Base-by-base conservation (phyloP, 2,888 invertebrate genomes). In the Periphyllus acericola region DNA sequence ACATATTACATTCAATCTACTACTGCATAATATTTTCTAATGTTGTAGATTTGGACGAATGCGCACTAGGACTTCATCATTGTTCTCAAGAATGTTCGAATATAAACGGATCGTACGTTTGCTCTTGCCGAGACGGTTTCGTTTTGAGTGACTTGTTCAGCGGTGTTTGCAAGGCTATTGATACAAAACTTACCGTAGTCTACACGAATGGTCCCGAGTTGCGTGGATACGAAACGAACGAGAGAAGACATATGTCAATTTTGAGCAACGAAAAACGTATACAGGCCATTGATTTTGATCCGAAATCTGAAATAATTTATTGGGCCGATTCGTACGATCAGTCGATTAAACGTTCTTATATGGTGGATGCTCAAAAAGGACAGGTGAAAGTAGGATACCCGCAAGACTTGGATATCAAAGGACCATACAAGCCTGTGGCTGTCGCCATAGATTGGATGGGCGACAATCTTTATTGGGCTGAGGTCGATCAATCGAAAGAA, bases 71-170 rank as follows among this genome's bases (percentile, higher is more conserved):
- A 88, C 93, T 93, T 40, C 96, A 97, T 92, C 95, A 96, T 89
- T 99, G 99, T 92, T 97, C 98, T 1, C 99, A 99, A 91, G 93
- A 96, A 68, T 99, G 99, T 91, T 94, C 94, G 86, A 99, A 99
- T 92, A 92, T 97, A 81, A 98, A 99, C 91, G 99, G 99, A 52
- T 95, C 95, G 0, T 97, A 95, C 91, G 94, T 95, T 87, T 99
- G 99, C 91, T 94, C 94, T 40, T 99, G 99, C 90, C 93, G 95
- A 14, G 94, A 95, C 1, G 97, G 97, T 1, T 98, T 97, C 92
- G 92, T 94, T 89, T 92, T 96, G 60, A 94, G 95, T 0, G 96
- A 96, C 90, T 94, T 93, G 75, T 92, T 95, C 89, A 96, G 96
- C 6, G 97, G 97, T 0, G 96, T 97, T 3, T 98, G 98, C 91